These are phyloP conservation scores for Empidonax alnorum DNA, from an alignment of 2,113 vertebrate species.

Conservation along the genomic window DNA sequence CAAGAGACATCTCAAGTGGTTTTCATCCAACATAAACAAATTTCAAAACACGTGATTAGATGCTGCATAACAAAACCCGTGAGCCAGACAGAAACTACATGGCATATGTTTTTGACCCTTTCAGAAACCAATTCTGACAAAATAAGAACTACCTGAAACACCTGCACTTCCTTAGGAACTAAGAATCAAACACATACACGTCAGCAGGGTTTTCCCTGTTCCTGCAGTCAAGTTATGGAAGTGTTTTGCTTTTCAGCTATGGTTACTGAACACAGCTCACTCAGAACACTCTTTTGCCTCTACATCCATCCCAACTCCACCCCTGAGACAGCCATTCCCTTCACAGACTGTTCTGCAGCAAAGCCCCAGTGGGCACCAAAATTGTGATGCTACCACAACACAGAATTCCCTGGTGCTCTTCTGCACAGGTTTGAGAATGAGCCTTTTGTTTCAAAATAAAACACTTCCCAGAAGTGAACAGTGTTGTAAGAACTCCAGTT, in stretches of 20 bases:
- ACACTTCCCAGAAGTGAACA: neutral
- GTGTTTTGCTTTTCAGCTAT: neutral
- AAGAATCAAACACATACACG: neutral
- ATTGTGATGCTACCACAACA: neutral
- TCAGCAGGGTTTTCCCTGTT: neutral
- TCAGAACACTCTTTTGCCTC: neutral
- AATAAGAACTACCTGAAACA: neutral
- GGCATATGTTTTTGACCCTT: neutral
- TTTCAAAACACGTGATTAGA: neutral
- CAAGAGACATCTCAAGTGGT: neutral
- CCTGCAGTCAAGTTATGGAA: neutral
- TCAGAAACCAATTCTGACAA: neutral
- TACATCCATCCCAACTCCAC: neutral
- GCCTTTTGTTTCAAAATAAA: neutral
- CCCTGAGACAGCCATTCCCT: neutral
- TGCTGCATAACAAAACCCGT: neutral
- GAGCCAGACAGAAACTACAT: neutral
- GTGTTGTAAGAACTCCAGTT: neutral
- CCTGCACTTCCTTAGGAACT: neutral
- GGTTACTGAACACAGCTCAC: neutral
- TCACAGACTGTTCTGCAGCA: neutral
- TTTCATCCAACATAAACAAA: neutral
- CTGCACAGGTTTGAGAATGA: neutral
- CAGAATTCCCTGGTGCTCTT: neutral
- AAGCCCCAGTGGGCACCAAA: neutral